Base-by-base conservation (phyloP, 2,888 invertebrate species). In the Protophormia terraenovae region DNA sequence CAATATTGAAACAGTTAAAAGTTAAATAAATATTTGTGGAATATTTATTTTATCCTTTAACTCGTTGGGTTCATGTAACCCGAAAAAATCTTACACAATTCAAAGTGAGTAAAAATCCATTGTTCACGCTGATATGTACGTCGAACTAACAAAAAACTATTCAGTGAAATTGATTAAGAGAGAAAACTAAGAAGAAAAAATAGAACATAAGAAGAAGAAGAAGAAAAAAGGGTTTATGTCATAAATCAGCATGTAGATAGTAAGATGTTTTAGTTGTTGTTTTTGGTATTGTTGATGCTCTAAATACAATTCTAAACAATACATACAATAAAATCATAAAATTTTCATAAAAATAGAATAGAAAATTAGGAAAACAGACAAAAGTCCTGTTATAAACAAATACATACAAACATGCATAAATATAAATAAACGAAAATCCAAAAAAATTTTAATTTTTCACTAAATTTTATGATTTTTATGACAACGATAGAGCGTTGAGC, bases 271-370 rank as follows among this genome's bases (percentile, higher is more conserved):
- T 55, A 19, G 14, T 41, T 69, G 10, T 24, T 66, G 41, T 41
- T 45, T 19, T 19, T 35, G 14, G 27, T 76, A 8, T 38, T 50
- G 27, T 38, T 38, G 16, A 55, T 77, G 45, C 66, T 41, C 75
- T 19, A 53, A 24, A 77, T 47, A 47, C 32, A 86, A 87, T 88
- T 85, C 87, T 87, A 73, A 86, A 83, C 72, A 89, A 89, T 89
- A 88, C 88, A 87, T 87, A 89, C 88, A 90, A 90, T 90, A 90
- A 89, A 90, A 90, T 88, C 89, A 90, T 90, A 90, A 89, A 86
- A 90, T 38, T 41, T 73, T 84, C 55, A 75, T 66, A 76, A 79
- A 84, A 66, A 55, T 41, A 78, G 22, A 82, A 75, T 22, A 60
- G 16, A 84, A 29, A 64, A 16, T 24, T 27, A 72, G 24, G 64